phyloP scores from a whole-genome alignment of 2,888 invertebrate genomes.

The Macrosoma leucophasiata region DNA sequence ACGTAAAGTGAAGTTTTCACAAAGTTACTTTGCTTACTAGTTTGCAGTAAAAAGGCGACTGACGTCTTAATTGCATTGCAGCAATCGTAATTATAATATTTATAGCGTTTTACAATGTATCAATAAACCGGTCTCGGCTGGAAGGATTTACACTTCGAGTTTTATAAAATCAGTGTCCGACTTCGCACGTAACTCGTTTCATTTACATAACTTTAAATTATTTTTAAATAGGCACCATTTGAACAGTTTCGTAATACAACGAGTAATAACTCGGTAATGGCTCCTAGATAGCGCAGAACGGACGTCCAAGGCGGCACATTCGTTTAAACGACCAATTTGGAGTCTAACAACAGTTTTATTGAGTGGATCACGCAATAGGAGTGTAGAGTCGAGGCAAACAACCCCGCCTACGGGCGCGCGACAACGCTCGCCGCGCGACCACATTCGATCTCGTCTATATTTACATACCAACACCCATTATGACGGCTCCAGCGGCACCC shows the following conservation, averaged over 20 bases:
- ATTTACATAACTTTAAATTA: too few relatives aligned
- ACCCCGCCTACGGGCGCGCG: slow-evolving; percentile 50
- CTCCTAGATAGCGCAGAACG: slow-evolving; percentile 4
- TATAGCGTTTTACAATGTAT: slow-evolving; percentile 34
- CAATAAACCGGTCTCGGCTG: slow-evolving; percentile 30
- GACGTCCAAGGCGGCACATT: slow-evolving; percentile 32
- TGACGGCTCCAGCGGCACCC: slow-evolving; percentile 20
- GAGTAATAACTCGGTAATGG: too few relatives aligned
- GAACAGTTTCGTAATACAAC: too few relatives aligned
- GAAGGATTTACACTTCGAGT: slow-evolving; percentile 15
- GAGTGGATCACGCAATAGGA: slow-evolving; percentile 62
- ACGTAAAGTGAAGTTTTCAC: slow-evolving; percentile 57
- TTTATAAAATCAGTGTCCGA: too few relatives aligned
- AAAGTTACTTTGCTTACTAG: slow-evolving; percentile 51
- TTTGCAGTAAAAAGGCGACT: slow-evolving; percentile 57
- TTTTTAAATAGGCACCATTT: too few relatives aligned
- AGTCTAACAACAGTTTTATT: slow-evolving; percentile 58
- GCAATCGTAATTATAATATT: slow-evolving; percentile 52
- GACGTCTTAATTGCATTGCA: slow-evolving; percentile 65
- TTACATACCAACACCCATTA: slow-evolving; percentile 39
- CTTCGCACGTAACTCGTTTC: too few relatives aligned
- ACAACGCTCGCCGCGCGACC: slow-evolving; percentile 29
- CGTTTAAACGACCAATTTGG: slow-evolving; percentile 50
- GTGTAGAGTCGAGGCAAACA: slow-evolving; percentile 65
- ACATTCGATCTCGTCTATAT: slow-evolving; percentile 41